Conservation (phyloP, 2,113 vertebrate species). For the Siphamia tubifer region DNA sequence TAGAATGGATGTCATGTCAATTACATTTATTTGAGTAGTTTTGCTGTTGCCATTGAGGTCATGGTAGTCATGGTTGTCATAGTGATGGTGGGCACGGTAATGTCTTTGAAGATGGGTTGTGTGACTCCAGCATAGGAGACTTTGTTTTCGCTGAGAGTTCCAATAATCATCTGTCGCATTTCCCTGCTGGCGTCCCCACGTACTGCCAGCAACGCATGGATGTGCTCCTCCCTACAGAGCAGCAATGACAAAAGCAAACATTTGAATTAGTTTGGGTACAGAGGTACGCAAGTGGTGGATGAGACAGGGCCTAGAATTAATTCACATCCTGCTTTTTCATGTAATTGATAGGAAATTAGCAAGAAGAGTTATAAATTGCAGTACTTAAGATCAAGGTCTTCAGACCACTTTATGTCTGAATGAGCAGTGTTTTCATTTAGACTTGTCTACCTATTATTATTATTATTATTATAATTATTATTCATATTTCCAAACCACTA, state of each 20-base stretch:
- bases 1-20: not conserved
- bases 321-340: no score
- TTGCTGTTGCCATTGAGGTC: constrained; percentile 90
- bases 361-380: no score
- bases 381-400: no score
- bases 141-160: constrained; percentile 90
- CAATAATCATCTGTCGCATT: constrained; percentile 95
- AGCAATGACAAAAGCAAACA: not conserved
- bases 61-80: constrained; percentile 85
- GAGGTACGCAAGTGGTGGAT: no score
- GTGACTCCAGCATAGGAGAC: constrained; percentile 76
- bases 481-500: no score
- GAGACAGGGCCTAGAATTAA: no score
- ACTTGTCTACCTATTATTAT: no score
- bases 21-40: constrained; percentile 88
- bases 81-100: constrained; percentile 85
- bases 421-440: no score
- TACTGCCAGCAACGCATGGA: constrained; percentile 88
- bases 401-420: no score
- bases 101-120: constrained; percentile 92
- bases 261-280: no score
- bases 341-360: no score
- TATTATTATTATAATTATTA: no score
- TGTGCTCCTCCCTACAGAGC: constrained; percentile 89
- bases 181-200: constrained; percentile 94